Conservation (phyloP, 2,797 vertebrate genomes). For the Oreonectes daqikongensis region DNA sequence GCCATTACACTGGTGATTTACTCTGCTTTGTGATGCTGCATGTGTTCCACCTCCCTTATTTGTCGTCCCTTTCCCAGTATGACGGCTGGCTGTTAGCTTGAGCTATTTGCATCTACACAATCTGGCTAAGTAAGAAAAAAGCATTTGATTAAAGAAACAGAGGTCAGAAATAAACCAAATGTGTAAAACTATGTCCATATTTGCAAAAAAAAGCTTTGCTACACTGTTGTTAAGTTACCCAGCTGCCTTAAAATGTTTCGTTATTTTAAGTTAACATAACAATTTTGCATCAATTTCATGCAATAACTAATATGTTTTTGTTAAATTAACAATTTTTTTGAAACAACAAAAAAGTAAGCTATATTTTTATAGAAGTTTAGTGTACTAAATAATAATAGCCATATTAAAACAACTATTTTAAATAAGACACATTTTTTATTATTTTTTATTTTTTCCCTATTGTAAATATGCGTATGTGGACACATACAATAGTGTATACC, state of each 20-base stretch:
- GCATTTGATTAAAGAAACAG: slow-evolving; percentile 98
- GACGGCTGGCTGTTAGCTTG: slow-evolving; percentile 92
- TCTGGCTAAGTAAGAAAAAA: slow-evolving; percentile 96
- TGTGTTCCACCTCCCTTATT: slow-evolving; percentile 66
- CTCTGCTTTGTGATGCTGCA: slow-evolving; percentile 61
- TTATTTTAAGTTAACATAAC: no score
- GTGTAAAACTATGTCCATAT: not conserved
- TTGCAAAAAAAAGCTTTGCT: not conserved
- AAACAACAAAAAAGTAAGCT: no score
- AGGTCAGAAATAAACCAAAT: slow-evolving; percentile 42
- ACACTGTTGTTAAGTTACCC: no score
- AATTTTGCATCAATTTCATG: no score
- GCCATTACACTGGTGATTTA: slow-evolving; percentile 98
- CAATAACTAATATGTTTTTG: no score
- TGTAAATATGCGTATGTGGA: not conserved
- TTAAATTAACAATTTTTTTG: no score
- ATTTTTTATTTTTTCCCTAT: not conserved
- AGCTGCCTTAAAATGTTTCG: no score
- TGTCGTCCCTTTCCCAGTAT: slow-evolving; percentile 81
- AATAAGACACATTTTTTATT: no score
- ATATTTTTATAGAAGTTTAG: no score
- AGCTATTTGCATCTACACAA: slow-evolving; percentile 98
- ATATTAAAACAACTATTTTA: no score
- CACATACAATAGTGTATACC: not conserved
- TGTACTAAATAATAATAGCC: no score